These are phyloP conservation scores for Phasianus colchicus DNA, from an alignment of 2,113 vertebrate genomes.

Conservation along the genomic window DNA sequence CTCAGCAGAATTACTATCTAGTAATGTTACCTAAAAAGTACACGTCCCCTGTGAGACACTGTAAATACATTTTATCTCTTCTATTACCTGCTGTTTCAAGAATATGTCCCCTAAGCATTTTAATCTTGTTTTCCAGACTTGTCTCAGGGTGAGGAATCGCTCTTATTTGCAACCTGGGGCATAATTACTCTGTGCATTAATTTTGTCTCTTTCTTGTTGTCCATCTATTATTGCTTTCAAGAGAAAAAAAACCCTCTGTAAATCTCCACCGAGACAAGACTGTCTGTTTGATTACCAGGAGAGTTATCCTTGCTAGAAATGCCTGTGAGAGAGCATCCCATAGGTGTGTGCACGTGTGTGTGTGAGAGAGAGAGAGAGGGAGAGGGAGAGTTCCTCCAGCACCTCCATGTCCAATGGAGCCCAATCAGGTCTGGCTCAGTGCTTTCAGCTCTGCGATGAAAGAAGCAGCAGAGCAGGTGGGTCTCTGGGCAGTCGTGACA, in stretches of 20 bases:
- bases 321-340: not conserved
- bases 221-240: slow-evolving; percentile 67
- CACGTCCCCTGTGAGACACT: slow-evolving; percentile 61
- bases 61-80: slow-evolving; percentile 75
- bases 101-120: slow-evolving; percentile 73
- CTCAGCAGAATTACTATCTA: slow-evolving; percentile 64
- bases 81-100: slow-evolving; percentile 63
- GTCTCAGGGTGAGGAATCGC: slow-evolving; percentile 68
- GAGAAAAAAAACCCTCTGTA: slow-evolving; percentile 52
- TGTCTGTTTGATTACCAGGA: slow-evolving; percentile 45
- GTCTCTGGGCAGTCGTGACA: not conserved
- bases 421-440: fast-evolving
- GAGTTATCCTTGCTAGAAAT: not conserved
- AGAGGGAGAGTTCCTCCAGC: not conserved
- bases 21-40: slow-evolving; percentile 62
- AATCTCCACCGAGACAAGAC: slow-evolving; percentile 39
- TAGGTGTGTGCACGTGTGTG: fast-evolving
- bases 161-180: slow-evolving; percentile 72
- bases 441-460: not conserved
- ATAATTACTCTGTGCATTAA: slow-evolving; percentile 75
- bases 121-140: slow-evolving; percentile 77
- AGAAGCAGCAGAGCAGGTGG: not conserved
- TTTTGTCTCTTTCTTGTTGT: slow-evolving; percentile 67
- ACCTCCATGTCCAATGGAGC: fast-evolving
- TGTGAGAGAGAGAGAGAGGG: too few species aligned